These are phyloP conservation scores for Pangasius mekongensis DNA, from an alignment of 2,797 vertebrate genomes.

Conservation along the genomic window DNA sequence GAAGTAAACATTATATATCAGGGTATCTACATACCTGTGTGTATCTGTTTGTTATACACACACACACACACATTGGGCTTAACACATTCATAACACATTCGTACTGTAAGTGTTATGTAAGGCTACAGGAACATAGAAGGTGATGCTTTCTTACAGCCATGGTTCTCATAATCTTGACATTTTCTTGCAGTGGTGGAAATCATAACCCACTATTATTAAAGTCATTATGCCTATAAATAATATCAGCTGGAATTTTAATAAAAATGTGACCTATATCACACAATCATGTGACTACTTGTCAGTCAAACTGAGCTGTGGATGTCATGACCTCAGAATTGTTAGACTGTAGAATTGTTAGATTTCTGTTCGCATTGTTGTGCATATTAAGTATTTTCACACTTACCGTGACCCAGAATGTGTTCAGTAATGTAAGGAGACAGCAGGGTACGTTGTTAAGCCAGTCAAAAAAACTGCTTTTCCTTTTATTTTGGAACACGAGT, in stretches of 20 bases:
- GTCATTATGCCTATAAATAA: background rate
- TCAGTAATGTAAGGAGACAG: slow-evolving; percentile 3
- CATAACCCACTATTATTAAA: background rate
- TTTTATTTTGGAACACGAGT: background rate
- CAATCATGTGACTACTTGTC: background rate
- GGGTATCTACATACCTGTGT: too few relatives aligned
- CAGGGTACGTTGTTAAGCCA: background rate
- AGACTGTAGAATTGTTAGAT: background rate
- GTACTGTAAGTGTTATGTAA: too few relatives aligned
- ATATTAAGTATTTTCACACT: slow-evolving; percentile 4
- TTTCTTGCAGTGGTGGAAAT: background rate
- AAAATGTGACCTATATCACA: background rate
- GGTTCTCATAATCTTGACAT: background rate
- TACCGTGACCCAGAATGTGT: background rate
- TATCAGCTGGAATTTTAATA: background rate
- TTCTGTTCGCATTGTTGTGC: background rate
- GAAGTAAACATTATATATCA: background rate
- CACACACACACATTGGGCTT: too few relatives aligned
- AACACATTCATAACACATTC: too few relatives aligned
- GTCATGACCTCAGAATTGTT: background rate
- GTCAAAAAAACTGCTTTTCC: background rate
- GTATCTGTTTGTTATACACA: too few relatives aligned
- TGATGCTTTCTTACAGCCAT: background rate
- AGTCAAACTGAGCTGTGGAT: background rate
- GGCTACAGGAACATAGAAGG: too few relatives aligned